phyloP scores from a whole-genome alignment of 2,113 vertebrate species.

The Campylorhamphus procurvoides region DNA sequence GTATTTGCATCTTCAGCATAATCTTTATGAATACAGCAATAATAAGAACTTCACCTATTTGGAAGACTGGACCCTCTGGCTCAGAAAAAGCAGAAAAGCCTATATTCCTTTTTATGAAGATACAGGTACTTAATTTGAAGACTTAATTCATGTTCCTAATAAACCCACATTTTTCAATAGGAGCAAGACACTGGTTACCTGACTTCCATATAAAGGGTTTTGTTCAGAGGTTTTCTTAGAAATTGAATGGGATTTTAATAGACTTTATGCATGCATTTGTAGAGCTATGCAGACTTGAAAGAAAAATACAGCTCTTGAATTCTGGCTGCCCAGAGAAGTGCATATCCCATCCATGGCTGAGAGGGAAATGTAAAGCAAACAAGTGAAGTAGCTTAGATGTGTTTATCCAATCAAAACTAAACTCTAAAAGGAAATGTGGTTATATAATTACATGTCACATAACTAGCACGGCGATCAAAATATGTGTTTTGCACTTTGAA shows the following conservation, averaged over 20 bases:
- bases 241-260: neutral
- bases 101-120: neutral
- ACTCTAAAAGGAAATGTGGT: neutral
- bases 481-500: neutral
- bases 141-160: neutral
- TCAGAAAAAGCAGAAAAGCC: neutral
- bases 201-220: neutral
- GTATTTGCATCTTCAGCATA: neutral
- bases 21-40: neutral
- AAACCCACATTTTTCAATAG: neutral
- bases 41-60: neutral
- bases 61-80: neutral
- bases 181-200: neutral
- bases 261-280: neutral
- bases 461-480: neutral
- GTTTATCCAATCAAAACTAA: neutral
- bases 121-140: neutral
- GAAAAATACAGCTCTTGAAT: neutral
- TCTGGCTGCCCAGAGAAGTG: neutral
- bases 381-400: neutral
- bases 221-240: neutral
- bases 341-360: neutral
- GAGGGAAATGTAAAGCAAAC: neutral
- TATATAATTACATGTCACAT: neutral
- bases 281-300: neutral